Evolutionary conservation across 53 echinoderm and acorn worm species (phyloP).

Genomic region (Arbacia lixula): DNA sequence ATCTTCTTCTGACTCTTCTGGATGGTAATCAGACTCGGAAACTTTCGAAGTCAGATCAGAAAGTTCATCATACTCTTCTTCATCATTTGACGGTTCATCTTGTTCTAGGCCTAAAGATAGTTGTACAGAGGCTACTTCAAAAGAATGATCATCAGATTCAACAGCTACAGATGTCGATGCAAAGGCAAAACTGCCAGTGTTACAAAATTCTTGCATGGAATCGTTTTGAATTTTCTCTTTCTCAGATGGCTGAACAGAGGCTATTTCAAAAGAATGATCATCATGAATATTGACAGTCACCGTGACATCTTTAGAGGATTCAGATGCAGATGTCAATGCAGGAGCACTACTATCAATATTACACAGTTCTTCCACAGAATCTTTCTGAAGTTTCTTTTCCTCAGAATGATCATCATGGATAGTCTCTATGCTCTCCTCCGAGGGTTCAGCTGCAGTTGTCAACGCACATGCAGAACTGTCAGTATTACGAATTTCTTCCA

Average conservation of each 20-base stretch:
- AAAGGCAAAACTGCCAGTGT: constrained; percentile 2
- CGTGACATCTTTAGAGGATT: too few species aligned
- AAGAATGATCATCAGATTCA: constrained; percentile 29
- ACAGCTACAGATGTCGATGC: constrained; percentile 17
- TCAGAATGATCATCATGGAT: too few species aligned
- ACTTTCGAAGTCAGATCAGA: constrained; percentile 16
- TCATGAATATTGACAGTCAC: too few species aligned
- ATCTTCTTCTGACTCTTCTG: constrained; percentile 33
- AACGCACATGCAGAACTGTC: too few species aligned
- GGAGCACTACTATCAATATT: too few species aligned
- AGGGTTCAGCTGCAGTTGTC: too few species aligned
- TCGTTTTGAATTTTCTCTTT: constrained; percentile 34
- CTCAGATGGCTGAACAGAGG: constrained; percentile 21
- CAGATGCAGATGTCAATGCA: too few species aligned
- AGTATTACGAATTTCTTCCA: too few species aligned
- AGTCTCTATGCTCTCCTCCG: too few species aligned
- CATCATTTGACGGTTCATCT: constrained; percentile 12
- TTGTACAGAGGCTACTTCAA: constrained; percentile 31
- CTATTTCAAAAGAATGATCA: constrained; percentile 31
- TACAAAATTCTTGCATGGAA: neutral
- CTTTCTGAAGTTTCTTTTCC: too few species aligned
- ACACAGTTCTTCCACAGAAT: too few species aligned
- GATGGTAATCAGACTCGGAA: constrained; percentile 28
- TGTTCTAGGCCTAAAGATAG: constrained; percentile 27
- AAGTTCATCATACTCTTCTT: constrained; percentile 10